These are phyloP conservation scores for Nemapogon koenigi DNA, from an alignment of 2,888 invertebrate genomes.

Conservation along the genomic window DNA sequence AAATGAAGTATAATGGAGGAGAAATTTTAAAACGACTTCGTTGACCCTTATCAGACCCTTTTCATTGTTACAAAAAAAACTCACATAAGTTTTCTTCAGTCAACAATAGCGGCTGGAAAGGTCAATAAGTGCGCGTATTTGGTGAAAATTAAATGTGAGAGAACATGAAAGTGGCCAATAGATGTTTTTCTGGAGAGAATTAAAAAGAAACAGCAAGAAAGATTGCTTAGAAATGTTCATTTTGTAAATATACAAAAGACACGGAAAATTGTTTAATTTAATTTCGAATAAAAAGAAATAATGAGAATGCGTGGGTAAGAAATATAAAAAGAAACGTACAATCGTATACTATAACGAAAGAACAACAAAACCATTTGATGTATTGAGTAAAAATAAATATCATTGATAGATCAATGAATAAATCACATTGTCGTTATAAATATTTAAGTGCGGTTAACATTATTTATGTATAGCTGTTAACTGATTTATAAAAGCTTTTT, in stretches of 20 bases:
- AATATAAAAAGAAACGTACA: no score
- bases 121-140: conserved; percentile 4
- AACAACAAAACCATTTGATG: no score
- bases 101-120: conserved; percentile 5
- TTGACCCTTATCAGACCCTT: conserved; percentile 10
- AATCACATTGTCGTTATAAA: not conserved
- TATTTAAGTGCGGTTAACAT: not conserved
- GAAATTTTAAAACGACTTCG: conserved; percentile 3
- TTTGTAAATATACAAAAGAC: no score
- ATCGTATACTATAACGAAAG: no score
- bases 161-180: not conserved
- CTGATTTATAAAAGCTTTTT: conserved; percentile 2
- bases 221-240: no score
- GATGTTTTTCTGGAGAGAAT: no score
- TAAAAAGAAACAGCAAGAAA: no score
- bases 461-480: no score
- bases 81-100: conserved; percentile 2
- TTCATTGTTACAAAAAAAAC: conserved; percentile 4
- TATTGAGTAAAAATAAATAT: not conserved
- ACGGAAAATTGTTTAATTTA: no score
- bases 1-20: not conserved
- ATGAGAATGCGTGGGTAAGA: no score
- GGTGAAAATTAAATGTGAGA: conserved; percentile 5
- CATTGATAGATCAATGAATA: conserved; percentile 4
- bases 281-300: no score